Evolutionary conservation across 2,113 vertebrate genomes (phyloP), one percentile per base, ranked within the genome.

Genomic region (Lycocorax pyrrhopterus): DNA sequence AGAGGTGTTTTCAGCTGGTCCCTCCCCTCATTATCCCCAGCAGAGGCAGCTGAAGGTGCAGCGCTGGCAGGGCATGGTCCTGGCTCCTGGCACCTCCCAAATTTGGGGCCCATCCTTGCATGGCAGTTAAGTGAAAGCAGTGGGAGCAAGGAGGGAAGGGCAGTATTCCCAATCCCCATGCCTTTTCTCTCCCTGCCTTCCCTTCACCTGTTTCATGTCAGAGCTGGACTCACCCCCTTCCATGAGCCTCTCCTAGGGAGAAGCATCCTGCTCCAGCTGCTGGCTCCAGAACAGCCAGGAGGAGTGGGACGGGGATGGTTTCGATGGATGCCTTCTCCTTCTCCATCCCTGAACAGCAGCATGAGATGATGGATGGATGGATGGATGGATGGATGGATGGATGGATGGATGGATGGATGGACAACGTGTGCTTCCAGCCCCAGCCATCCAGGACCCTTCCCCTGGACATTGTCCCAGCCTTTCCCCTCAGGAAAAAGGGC

Each of bases 191-290:
- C 52, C 43, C 47, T 84, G 62, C 30, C 16, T 84, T 69, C 39
- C 44, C 29, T 82, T 64, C 5, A 3, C 32, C 51, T 29, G 9
- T 51, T n/a, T 16, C 2, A 1, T 27, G 37, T 10, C 0, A 0
- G 10, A 68, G 68, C 35, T 51, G 74, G 53, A 20, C 32, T 77
- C 51, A 10, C 20, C 30, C 21, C 6, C 60, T 23, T 16, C 4
- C 13, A 3, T 1, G 19, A 39, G 14, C 33, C 9, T 0, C 32
- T 59, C 32, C 23, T 3, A 2, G 17, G 60, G 25, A 51, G 43
- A 13, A 35, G 19, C n/a, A 16, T 85, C 51, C 71, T 58, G 71
- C 43, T 75, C 71, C 83, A 66, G 62, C 26, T 51, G 22, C 30
- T 55, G 30, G 30, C 35, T 64, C 15, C 7, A 3, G 14, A 12